Base-by-base conservation (phyloP, 92 coral and sea anemone species). In the Porites lobata region DNA sequence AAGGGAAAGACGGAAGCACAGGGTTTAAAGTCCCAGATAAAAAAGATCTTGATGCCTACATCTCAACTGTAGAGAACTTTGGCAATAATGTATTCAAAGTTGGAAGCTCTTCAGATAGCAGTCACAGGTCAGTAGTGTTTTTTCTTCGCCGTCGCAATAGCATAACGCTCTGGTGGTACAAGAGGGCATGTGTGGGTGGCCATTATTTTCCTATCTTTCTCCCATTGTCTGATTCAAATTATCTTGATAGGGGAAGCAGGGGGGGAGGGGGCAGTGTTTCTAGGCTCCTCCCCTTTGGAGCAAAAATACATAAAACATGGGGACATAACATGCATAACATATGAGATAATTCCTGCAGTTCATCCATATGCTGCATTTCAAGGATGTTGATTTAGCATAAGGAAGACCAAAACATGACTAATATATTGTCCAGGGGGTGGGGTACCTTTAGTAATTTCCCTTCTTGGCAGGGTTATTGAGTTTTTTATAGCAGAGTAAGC, bases 11-110 rank as follows among this genome's bases (percentile, higher is more conserved):
- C 47, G 84, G 74, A 8, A 17, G 63, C 11, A 75, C 85, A 77
- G 90, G 94, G 64, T 92, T 92, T 62, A 65, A 83, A 72, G 69
- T 85, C 69, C 92, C 92, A 75, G 65, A 80, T 78, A 75, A 73
- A 91, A 81, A 77, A 76, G 91, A 87, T 80, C 76, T 70, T 32
- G 57, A 57, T 59, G 69, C 52, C 75, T 68, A 79, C 81, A 76
- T 83, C 22, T 82, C 85, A 64, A 75, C 87, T 59, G 88, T 90
- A 18, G 81, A 77, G 77, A 67, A 87, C 63, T 91, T 87, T 67
- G 80, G 77, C 83, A 83, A 87, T 77, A 76, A 87, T 83, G 86
- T 87, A 69, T 91, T 91, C 58, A 84, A 87, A 87, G 94, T 86
- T 85, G 88, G 87, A 71, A 89, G 89, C 77, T 80, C 75, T 13